These are phyloP conservation scores for Cyclura pinguis DNA, from an alignment of 2,797 vertebrate genomes.

Conservation along the genomic window DNA sequence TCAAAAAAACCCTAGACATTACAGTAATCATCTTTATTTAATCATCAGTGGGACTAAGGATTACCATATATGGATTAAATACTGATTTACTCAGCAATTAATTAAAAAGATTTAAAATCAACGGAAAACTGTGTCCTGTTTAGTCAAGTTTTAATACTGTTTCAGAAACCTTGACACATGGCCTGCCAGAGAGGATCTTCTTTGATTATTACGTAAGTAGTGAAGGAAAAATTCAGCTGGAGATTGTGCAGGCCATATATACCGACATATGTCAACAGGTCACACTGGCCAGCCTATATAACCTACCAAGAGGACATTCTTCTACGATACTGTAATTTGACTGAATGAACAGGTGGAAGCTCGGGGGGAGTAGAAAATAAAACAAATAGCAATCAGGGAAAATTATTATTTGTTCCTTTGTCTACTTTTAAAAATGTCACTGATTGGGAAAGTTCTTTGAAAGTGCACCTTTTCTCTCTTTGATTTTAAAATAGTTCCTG, in stretches of 20 bases:
- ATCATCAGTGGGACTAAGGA: not conserved
- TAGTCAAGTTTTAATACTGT: not conserved
- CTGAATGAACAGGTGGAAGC: not conserved
- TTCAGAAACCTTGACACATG: not conserved
- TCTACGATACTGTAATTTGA: not conserved
- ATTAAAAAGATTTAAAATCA: slow-evolving; percentile 6
- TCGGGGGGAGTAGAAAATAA: not conserved
- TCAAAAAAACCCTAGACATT: not conserved
- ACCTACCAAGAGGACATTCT: not conserved
- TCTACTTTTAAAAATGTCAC: slow-evolving; percentile 45
- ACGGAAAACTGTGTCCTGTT: not conserved
- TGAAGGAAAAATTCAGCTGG: not conserved
- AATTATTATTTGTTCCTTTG: not conserved
- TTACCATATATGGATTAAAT: too few species aligned
- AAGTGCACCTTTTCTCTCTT: slow-evolving; percentile 80
- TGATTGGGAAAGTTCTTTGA: slow-evolving; percentile 62
- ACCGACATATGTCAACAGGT: not conserved
- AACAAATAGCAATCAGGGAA: not conserved
- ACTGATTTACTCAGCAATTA: not conserved
- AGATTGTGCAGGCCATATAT: not conserved
- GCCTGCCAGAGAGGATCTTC: too few species aligned
- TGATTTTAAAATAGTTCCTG: slow-evolving; percentile 93
- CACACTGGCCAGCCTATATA: not conserved
- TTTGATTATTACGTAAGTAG: too few species aligned
- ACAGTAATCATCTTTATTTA: not conserved